A percentile compares a stretch with the other conserved stretches of the same genome.
These are phyloP conservation scores for Corydoras maculifer DNA, from an alignment of 2,113 vertebrate species.

Conservation along the genomic window DNA sequence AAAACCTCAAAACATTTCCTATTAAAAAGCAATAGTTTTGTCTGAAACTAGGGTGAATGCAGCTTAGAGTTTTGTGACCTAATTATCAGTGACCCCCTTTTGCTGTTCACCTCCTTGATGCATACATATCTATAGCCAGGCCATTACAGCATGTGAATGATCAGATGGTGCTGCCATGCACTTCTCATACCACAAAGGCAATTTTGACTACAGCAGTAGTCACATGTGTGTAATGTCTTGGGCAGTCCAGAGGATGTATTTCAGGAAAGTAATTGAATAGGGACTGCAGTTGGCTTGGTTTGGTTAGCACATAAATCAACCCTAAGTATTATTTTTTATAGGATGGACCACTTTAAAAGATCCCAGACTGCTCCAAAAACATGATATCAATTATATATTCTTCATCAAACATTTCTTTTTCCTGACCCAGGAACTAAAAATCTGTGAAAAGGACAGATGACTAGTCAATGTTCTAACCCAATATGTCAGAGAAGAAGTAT, in stretches of 20 bases:
- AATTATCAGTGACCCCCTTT: constrained; percentile 52
- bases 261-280: constrained; percentile 63
- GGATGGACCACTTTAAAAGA: constrained; percentile 29
- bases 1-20: too few relatives aligned
- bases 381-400: constrained; percentile 17
- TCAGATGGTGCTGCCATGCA: constrained; percentile 48
- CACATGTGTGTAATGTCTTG: constrained; percentile 37
- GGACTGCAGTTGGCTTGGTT: constrained; percentile 62
- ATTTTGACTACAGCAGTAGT: constrained; percentile 38
- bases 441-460: constrained; percentile 2
- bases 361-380: constrained; percentile 8
- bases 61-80: constrained; percentile 50
- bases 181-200: constrained; percentile 60
- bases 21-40: constrained; percentile 10
- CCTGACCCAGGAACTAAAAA: constrained; percentile 6
- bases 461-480: background rate
- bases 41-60: constrained; percentile 40
- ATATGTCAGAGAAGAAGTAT: constrained; percentile 2
- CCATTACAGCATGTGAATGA: constrained; percentile 49
- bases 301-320: constrained; percentile 64
- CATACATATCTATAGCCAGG: background rate
- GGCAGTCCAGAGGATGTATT: constrained; percentile 57
- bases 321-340: constrained; percentile 35
- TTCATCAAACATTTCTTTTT: background rate
- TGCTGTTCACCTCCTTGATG: constrained; percentile 1